phyloP scores from a whole-genome alignment of 2,797 vertebrate genomes.

The Catostomus latipinnis region DNA sequence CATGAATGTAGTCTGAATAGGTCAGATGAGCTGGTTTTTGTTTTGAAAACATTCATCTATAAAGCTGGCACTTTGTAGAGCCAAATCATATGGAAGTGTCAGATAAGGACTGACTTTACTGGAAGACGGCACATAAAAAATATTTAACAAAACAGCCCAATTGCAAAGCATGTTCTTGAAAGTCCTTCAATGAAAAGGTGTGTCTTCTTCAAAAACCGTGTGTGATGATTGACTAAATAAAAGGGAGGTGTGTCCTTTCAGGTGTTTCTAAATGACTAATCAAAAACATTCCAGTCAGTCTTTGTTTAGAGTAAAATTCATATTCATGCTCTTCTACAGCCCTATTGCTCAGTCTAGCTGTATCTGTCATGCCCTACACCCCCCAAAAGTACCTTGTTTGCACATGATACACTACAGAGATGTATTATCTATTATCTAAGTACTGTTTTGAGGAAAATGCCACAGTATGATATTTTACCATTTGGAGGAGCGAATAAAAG shows the following conservation, averaged over 20 bases:
- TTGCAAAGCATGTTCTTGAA: constrained; percentile 45
- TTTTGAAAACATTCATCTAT: constrained; percentile 3
- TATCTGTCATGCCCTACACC: not conserved
- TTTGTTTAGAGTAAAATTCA: constrained; percentile 14
- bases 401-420: constrained; percentile 14
- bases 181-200: constrained; percentile 19
- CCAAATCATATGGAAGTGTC: not conserved
- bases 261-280: constrained; percentile 7
- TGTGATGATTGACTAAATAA: constrained; percentile 4
- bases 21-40: not conserved
- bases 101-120: constrained; percentile 15
- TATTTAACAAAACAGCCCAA: constrained; percentile 8
- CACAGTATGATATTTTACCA: constrained; percentile 65
- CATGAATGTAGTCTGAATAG: not conserved
- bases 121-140: constrained; percentile 10
- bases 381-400: constrained; percentile 20
- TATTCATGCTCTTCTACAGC: not conserved
- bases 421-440: constrained; percentile 47
- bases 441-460: constrained; percentile 55
- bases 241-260: constrained; percentile 17
- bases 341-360: not conserved
- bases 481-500: constrained; percentile 60
- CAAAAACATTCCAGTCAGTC: not conserved
- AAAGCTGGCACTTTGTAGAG: constrained; percentile 9
- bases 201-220: not conserved